Percentiles rank a stretch among this genome's conserved stretches.
These are phyloP conservation scores for Ridgeia piscesae DNA, from an alignment of 1,140 invertebrate species.

Conservation along the genomic window DNA sequence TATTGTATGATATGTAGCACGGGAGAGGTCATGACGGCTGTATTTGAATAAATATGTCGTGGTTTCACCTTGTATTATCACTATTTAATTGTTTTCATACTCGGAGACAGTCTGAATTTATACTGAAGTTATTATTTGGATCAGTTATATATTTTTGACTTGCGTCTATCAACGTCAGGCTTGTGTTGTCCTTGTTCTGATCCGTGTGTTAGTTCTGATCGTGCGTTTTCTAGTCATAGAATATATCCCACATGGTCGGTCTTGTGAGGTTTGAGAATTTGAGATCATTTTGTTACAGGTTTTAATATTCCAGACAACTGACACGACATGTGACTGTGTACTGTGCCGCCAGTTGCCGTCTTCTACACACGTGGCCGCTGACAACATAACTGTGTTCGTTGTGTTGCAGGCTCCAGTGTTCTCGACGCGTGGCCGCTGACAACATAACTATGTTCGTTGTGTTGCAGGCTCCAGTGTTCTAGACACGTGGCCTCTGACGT, in stretches of 20 bases:
- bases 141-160: neutral
- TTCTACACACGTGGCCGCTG: neutral
- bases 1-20: too few relatives aligned
- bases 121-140: neutral
- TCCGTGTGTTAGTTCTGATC: neutral
- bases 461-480: slow-evolving; percentile 52
- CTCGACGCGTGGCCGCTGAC: neutral
- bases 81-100: neutral
- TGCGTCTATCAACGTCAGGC: neutral
- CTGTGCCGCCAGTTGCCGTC: neutral
- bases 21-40: too few relatives aligned
- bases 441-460: neutral
- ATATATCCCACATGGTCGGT: too few relatives aligned
- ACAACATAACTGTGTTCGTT: neutral
- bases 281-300: neutral
- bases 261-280: too few relatives aligned
- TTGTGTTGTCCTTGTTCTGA: neutral
- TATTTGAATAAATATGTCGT: too few relatives aligned
- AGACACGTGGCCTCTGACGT: slow-evolving; percentile 53
- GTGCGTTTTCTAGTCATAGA: neutral
- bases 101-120: neutral
- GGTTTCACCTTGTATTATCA: too few relatives aligned
- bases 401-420: neutral
- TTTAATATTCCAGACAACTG: neutral
- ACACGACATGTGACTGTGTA: neutral